Base-by-base conservation (phyloP, 1,140 invertebrate genomes). In the Cephus cinctus region DNA sequence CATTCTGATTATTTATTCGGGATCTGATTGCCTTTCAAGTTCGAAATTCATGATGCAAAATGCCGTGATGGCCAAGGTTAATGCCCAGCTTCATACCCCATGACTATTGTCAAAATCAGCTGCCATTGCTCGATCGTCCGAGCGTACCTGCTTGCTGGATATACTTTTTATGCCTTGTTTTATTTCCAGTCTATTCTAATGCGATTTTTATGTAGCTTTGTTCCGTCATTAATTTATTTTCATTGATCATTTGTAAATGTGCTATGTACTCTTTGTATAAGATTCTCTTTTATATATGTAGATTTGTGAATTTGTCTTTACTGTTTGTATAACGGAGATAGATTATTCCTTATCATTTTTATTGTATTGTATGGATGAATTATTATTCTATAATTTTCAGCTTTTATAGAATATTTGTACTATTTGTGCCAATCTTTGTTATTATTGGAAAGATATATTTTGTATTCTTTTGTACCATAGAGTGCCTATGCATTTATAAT, bases 81-180 rank as follows among this genome's bases (percentile, higher is more conserved):
- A 52, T 49, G 50, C 45, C 22, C 22, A 47, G 43, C 43, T 52
- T 46, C 49, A 49, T 47, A 48, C 46, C 36, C n/a, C 32, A 49
- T 19, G 49, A 44, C 59, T 61, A 68, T 73, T 76, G 73, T 76
- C 71, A 76, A 74, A 76, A 74, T 76, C 73, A 76, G 71, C 73
- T 76, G 71, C 73, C 71, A 73, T 73, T 73, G 41, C 57, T 63
- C 8, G 9, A 15, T 36, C 19, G 15, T 36, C 19, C 34, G 15
- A 36, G 19, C 27, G 12, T 15, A 2, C 14, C 14, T 15, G 2
- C 3, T 2, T 30, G 27, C 27, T 30, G 27, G 9, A 2, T 35
- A 39, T 34, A 23, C 15, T 46, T 23, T 35, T n/a, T n/a, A n/a
- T n/a, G n/a, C n/a, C n/a, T n/a, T n/a, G n/a, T n/a, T n/a, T n/a